Evolutionary conservation across 1,140 invertebrate genomes (phyloP).

Genomic region (Antheraea mylitta): DNA sequence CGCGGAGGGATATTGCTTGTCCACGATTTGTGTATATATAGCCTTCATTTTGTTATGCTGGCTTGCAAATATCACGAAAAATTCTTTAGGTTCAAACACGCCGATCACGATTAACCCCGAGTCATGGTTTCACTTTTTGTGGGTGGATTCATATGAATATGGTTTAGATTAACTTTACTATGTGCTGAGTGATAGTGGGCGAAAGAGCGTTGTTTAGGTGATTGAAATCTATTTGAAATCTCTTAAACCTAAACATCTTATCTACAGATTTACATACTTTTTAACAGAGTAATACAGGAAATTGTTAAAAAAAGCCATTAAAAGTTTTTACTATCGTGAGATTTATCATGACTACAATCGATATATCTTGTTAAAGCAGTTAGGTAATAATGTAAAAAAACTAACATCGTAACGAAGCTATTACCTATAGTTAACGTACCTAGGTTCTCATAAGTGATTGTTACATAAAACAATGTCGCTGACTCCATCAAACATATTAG

Average conservation of each 20-base stretch:
- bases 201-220: too few relatives aligned
- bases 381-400: constrained; percentile 64
- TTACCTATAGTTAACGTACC: constrained; percentile 10
- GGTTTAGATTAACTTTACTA: background rate
- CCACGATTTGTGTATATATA: too few relatives aligned
- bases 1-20: too few relatives aligned
- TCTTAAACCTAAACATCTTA: too few relatives aligned
- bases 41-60: too few relatives aligned
- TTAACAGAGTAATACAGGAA: background rate
- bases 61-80: too few relatives aligned
- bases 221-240: too few relatives aligned
- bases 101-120: too few relatives aligned
- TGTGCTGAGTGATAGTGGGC: too few relatives aligned
- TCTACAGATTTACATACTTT: too few relatives aligned
- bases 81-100: too few relatives aligned
- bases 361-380: constrained; percentile 64
- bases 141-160: background rate
- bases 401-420: constrained; percentile 16
- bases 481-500: background rate
- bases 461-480: constrained; percentile 39
- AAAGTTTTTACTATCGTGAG: constrained; percentile 43
- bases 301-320: constrained; percentile 38
- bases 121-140: too few relatives aligned
- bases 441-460: constrained; percentile 52
- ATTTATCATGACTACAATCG: constrained; percentile 54